Evolutionary conservation across 1,140 invertebrate genomes (phyloP).

Genomic region (Drosophila quadrilineata): DNA sequence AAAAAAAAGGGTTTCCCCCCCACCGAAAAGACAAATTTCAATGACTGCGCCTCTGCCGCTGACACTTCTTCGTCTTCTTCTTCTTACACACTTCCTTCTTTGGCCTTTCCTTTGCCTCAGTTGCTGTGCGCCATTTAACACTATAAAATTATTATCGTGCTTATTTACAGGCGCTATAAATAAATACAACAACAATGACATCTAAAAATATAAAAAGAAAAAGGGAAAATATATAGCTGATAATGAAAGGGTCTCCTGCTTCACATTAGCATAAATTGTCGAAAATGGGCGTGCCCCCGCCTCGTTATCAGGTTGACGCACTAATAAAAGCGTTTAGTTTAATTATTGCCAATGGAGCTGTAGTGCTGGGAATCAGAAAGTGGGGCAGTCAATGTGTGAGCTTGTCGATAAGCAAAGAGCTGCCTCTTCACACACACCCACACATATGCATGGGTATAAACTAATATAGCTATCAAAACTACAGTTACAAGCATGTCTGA

Average conservation of each 20-base stretch:
- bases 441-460: too few relatives aligned
- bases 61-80: too few relatives aligned
- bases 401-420: conserved; percentile 44
- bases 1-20: conserved; percentile 55
- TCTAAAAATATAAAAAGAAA: conserved; percentile 7
- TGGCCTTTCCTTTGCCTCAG: conserved; percentile 15
- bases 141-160: conserved; percentile 75
- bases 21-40: too few relatives aligned
- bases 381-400: conserved; percentile 49
- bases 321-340: conserved; percentile 73
- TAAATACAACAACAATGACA: conserved; percentile 25
- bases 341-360: conserved; percentile 53
- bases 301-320: conserved; percentile 64
- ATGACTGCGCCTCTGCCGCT: too few relatives aligned
- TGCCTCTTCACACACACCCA: neutral
- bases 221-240: neutral
- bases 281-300: conserved; percentile 5
- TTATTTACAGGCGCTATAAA: conserved; percentile 48
- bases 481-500: conserved; percentile 34
- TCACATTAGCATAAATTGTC: conserved; percentile 69
- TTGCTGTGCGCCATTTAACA: conserved; percentile 62
- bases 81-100: too few relatives aligned
- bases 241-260: neutral
- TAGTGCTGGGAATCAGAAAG: conserved; percentile 42
- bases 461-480: conserved; percentile 69